A percentile compares a stretch with the other conserved stretches of the same genome.
phyloP scores from a whole-genome alignment of 2,888 invertebrate species.

The Troides helena region DNA sequence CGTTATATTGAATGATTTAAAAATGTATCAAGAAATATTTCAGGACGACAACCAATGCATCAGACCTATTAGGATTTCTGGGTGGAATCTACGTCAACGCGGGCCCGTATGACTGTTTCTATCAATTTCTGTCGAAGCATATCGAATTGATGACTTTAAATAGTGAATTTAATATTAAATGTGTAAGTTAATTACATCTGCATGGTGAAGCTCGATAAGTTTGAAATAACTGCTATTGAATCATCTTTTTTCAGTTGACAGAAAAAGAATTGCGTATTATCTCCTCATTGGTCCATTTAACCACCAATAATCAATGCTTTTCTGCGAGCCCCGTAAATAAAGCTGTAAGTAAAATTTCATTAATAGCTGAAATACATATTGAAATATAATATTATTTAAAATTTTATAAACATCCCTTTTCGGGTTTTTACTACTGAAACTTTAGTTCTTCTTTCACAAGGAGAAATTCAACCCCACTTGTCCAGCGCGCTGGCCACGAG shows the following conservation, averaged over 20 bases:
- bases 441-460: neutral
- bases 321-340: neutral
- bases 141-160: slow-evolving; percentile 37
- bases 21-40: neutral
- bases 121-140: slow-evolving; percentile 41
- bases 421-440: neutral
- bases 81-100: slow-evolving; percentile 37
- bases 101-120: slow-evolving; percentile 45
- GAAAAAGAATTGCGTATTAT: slow-evolving; percentile 17
- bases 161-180: slow-evolving; percentile 42
- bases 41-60: slow-evolving; percentile 17
- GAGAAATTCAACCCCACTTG: too few species aligned
- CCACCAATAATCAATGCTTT: neutral
- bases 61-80: slow-evolving; percentile 49
- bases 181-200: slow-evolving; percentile 42
- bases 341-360: slow-evolving; percentile 5
- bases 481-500: too few species aligned
- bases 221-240: neutral
- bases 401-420: neutral
- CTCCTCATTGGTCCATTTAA: slow-evolving; percentile 11
- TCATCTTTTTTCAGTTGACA: slow-evolving; percentile 14
- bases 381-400: neutral
- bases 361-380: neutral
- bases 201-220: neutral
- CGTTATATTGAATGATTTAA: too few species aligned